Base-by-base conservation (phyloP, 1,140 invertebrate genomes). In the Papilio aristodemus region DNA sequence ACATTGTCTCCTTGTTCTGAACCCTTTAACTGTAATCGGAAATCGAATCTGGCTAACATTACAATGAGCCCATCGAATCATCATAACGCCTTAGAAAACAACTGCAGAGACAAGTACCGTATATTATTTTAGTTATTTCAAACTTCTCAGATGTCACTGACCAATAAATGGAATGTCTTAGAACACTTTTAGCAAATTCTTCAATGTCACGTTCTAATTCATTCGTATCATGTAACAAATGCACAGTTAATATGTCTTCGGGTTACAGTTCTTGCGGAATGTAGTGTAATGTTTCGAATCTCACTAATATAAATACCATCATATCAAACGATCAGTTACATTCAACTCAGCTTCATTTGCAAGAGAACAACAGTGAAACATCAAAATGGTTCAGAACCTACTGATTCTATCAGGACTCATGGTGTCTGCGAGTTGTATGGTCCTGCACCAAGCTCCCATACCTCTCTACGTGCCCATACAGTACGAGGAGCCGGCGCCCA, bases 401-500 rank as follows among this genome's bases (percentile, higher is more conserved):
- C 9, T 38, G 14, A 62, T 62, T 19, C 10, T 62, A 38, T 62
- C 36, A 19, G 59, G 27, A 36, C 32, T 62, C n/a, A 36, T 62
- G 8, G 36, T 36, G 36, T 37, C 59, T 11, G 59, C 59, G 1
- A 17, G n/a, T 36, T 62, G 59, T 14, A 62, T 62, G 59, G 62
- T 64, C 5, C 11, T 64, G 4, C 19, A 64, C 19, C 59, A 62
- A 39, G 17, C 59, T n/a, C 62, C 62, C 1, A 13, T 43, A 43
- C 14, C 27, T 11, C 4, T 64, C 4, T 64, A 64, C 22, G n/a
- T 64, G 11, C 62, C 62, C 1, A 43, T 43, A 17, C 62, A 64
- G 11, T 64, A 43, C 62, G 37, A 64, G 25, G 62, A 64, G 5
- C 62, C 37, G 1, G 13, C 62, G 8, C 71, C 74, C 0, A 79